Evolutionary conservation across 2,797 vertebrate species (phyloP).

Genomic region (Crax fasciolata): DNA sequence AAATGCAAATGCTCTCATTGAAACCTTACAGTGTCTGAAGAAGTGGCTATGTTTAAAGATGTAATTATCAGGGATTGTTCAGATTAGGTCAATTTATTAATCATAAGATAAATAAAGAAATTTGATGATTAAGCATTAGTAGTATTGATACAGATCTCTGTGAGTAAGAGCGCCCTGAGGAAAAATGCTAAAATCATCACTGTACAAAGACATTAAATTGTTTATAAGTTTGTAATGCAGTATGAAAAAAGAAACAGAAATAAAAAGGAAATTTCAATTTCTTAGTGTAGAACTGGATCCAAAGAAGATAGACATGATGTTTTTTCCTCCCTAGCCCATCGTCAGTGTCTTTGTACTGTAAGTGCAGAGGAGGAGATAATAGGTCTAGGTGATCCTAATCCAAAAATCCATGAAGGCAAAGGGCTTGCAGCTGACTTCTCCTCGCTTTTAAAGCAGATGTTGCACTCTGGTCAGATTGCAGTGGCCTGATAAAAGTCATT

Average conservation of each 20-base stretch:
- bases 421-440: not conserved
- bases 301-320: not conserved
- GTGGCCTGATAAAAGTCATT: not conserved
- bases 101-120: not conserved
- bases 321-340: rapidly evolving
- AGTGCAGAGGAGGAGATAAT: not conserved
- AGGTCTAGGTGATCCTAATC: not conserved
- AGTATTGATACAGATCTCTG: not conserved
- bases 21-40: not conserved
- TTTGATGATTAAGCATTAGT: not conserved
- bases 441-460: not conserved
- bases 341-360: not conserved
- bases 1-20: not conserved
- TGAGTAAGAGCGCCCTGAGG: not conserved
- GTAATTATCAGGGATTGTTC: not conserved
- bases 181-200: not conserved
- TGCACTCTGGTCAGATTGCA: not conserved
- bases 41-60: not conserved
- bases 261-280: not conserved
- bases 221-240: not conserved
- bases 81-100: not conserved
- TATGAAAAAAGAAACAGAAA: not conserved
- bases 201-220: not conserved
- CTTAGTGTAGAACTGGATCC: not conserved
- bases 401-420: not conserved